phyloP scores from a whole-genome alignment of 2,113 vertebrate species.

The Gadus chalcogrammus region DNA sequence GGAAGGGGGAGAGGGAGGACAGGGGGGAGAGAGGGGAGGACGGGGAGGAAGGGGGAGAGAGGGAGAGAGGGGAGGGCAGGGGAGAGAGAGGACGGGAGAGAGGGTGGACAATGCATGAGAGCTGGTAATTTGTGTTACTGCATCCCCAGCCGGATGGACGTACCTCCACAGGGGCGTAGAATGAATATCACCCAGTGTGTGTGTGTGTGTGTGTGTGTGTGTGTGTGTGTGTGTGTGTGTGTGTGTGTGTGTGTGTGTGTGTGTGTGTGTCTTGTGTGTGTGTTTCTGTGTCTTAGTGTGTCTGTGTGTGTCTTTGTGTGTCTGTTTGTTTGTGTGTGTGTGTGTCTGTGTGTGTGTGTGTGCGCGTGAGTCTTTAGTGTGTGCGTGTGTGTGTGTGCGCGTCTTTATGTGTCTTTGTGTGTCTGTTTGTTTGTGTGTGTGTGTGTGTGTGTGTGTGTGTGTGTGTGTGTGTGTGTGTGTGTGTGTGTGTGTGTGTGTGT shows the following conservation, averaged over 20 bases:
- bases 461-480: no score
- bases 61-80: constrained; percentile 17
- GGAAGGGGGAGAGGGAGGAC: no score
- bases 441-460: no score
- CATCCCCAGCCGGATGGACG: constrained; percentile 47
- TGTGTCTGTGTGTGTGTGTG: no score
- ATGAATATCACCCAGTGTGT: constrained; percentile 38
- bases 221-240: constrained; percentile 5
- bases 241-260: no score
- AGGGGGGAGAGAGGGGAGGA: constrained; percentile 8
- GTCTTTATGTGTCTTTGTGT: no score
- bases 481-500: no score
- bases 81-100: constrained; percentile 6
- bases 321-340: not conserved
- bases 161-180: constrained; percentile 41
- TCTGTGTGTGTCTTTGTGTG: not conserved
- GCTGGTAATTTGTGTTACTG: constrained; percentile 64
- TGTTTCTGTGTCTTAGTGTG: no score
- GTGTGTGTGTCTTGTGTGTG: no score
- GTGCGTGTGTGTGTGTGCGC: no score
- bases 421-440: no score
- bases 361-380: no score
- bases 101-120: constrained; percentile 54
- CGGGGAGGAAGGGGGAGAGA: constrained; percentile 7
- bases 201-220: not conserved